Evolutionary conservation across 92 coral and sea anemone species (phyloP).

Genomic region (Parazoanthus atlanticus): DNA sequence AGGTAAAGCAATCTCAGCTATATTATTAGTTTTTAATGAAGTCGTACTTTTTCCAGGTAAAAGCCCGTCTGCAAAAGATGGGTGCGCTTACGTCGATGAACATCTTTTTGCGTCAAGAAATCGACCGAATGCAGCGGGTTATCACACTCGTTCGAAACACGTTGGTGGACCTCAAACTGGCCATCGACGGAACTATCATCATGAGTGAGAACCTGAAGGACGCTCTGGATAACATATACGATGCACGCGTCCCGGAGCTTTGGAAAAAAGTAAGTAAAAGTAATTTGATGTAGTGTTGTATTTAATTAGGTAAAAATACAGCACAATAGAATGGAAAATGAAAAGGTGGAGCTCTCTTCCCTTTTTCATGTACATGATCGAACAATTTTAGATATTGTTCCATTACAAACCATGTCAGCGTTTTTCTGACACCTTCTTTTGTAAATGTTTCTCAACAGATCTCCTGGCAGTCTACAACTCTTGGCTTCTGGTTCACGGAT

Average conservation of each 20-base stretch:
- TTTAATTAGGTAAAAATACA: too few relatives aligned
- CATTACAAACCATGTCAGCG: too few relatives aligned
- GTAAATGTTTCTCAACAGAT: slow-evolving; percentile 54
- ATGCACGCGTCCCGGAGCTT: slow-evolving; percentile 93
- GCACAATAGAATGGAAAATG: too few relatives aligned
- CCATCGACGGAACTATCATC: slow-evolving; percentile 98
- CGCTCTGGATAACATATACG: slow-evolving; percentile 95
- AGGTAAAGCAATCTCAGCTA: neutral
- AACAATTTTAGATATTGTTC: too few relatives aligned
- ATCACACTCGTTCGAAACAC: slow-evolving; percentile 87
- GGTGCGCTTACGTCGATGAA: slow-evolving; percentile 98
- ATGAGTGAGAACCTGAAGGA: slow-evolving; percentile 99
- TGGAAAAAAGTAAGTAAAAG: slow-evolving; percentile 86
- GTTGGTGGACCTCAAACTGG: slow-evolving; percentile 86
- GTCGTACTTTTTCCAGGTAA: slow-evolving; percentile 57
- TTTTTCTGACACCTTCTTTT: neutral
- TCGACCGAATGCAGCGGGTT: slow-evolving; percentile 99
- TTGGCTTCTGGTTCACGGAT: slow-evolving; percentile 99
- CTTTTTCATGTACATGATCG: too few relatives aligned
- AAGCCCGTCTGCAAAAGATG: slow-evolving; percentile 95
- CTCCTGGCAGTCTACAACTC: slow-evolving; percentile 98
- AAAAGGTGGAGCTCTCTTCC: too few relatives aligned
- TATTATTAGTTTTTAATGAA: too few relatives aligned
- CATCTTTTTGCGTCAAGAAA: slow-evolving; percentile 98
- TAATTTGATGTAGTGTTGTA: neutral